Evolutionary conservation across 2,888 invertebrate species (phyloP).

Genomic region (Linyphia triangularis): DNA sequence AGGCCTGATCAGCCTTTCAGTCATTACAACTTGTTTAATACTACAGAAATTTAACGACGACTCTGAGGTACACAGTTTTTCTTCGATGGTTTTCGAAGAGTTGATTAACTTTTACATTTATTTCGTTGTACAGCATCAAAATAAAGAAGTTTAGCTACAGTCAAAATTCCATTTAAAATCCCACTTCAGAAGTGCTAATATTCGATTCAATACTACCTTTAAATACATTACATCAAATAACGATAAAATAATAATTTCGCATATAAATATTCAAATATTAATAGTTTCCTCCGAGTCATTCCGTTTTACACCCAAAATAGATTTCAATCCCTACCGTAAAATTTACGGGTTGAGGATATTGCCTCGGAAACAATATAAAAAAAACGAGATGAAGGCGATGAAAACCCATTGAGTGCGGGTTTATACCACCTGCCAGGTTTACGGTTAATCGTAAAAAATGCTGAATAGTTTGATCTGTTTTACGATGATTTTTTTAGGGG

Average conservation of each 20-base stretch:
- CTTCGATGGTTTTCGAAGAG: too few species aligned
- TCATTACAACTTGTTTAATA: too few species aligned
- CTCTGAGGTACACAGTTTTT: too few species aligned
- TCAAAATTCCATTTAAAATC: too few species aligned
- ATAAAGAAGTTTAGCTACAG: too few species aligned
- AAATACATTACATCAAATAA: not conserved
- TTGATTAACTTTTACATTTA: too few species aligned
- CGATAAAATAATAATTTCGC: not conserved
- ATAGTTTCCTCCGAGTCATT: constrained; percentile 20
- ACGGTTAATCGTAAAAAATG: constrained; percentile 62
- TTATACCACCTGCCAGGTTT: constrained; percentile 59
- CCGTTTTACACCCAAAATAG: constrained; percentile 17
- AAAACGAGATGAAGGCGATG: constrained; percentile 15
- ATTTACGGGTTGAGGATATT: constrained; percentile 46
- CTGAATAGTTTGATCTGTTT: constrained; percentile 61
- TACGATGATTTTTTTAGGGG: constrained; percentile 35
- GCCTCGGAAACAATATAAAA: constrained; percentile 39
- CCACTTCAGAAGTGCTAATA: too few species aligned
- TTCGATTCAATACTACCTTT: not conserved
- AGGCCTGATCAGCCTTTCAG: too few species aligned
- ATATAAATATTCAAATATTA: constrained; percentile 5
- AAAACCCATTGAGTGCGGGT: constrained; percentile 27
- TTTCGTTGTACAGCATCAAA: too few species aligned
- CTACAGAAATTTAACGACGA: too few species aligned
- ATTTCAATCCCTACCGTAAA: constrained; percentile 31